Evolutionary conservation across 2,888 invertebrate species (phyloP).

Genomic region (Macrophya alboannulata): DNA sequence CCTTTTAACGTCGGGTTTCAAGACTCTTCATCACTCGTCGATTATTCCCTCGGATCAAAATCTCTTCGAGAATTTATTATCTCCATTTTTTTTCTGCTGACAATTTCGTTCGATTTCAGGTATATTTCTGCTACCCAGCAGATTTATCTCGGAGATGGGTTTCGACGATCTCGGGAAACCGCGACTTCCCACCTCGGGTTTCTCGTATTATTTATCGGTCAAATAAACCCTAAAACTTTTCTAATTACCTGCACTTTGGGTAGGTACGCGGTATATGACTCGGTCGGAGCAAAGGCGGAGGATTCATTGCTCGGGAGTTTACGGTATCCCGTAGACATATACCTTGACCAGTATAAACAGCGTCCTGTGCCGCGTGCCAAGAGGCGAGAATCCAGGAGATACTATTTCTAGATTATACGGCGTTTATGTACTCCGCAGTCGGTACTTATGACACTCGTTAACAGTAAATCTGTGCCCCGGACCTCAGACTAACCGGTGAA

Average conservation of each 20-base stretch:
- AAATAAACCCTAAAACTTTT: slow-evolving; percentile 65
- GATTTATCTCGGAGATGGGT: not conserved
- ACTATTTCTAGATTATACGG: slow-evolving; percentile 75
- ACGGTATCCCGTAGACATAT: slow-evolving; percentile 12
- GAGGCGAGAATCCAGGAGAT: slow-evolving; percentile 61
- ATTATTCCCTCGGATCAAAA: not conserved
- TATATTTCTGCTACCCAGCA: no score
- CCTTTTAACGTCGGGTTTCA: not conserved
- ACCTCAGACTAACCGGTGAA: slow-evolving; percentile 2
- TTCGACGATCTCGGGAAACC: not conserved
- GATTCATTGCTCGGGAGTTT: slow-evolving; percentile 33
- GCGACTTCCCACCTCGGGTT: slow-evolving; percentile 56
- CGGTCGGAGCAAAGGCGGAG: not conserved
- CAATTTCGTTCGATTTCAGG: not conserved
- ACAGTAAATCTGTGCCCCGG: slow-evolving; percentile 70
- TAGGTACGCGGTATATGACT: not conserved
- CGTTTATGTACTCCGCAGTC: slow-evolving; percentile 71
- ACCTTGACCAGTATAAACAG: not conserved
- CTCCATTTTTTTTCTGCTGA: not conserved
- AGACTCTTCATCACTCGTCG: not conserved
- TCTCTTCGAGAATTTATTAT: no score
- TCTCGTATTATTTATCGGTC: slow-evolving; percentile 67
- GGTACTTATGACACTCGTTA: slow-evolving; percentile 73
- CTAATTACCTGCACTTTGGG: slow-evolving; percentile 17
- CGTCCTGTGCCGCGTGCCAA: slow-evolving; percentile 40